A percentile compares a stretch with the other conserved stretches of the same genome.
These are phyloP conservation scores for Megaceryle torquata DNA, from an alignment of 2,113 vertebrate genomes.

Conservation along the genomic window DNA sequence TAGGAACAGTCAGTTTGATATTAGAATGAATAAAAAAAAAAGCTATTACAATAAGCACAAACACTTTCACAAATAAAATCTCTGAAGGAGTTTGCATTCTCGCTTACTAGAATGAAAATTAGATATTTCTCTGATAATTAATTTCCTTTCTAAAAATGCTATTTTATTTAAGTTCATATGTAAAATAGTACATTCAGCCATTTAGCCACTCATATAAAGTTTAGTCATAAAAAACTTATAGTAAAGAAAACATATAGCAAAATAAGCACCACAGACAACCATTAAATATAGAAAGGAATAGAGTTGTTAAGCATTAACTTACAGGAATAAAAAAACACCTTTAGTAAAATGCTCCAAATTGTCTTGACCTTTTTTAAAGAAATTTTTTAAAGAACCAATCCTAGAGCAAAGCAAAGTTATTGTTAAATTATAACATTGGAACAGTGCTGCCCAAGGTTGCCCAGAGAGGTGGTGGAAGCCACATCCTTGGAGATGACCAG, in stretches of 20 bases:
- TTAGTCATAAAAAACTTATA: background rate
- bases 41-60: background rate
- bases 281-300: background rate
- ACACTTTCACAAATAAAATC: background rate
- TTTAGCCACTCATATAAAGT: background rate
- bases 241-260: background rate
- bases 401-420: background rate
- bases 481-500: too few species aligned
- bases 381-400: background rate
- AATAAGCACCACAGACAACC: background rate
- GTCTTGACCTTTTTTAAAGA: background rate
- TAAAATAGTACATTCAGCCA: background rate
- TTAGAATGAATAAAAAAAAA: background rate
- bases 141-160: background rate
- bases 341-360: background rate
- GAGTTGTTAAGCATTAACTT: background rate
- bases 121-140: background rate
- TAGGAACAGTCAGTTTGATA: background rate
- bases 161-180: background rate
- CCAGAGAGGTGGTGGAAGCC: too few species aligned
- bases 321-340: background rate
- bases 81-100: background rate
- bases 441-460: too few species aligned
- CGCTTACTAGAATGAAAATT: background rate
- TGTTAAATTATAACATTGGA: background rate